phyloP scores from a whole-genome alignment of 2,797 vertebrate species.

The Sebastes vulpes region DNA sequence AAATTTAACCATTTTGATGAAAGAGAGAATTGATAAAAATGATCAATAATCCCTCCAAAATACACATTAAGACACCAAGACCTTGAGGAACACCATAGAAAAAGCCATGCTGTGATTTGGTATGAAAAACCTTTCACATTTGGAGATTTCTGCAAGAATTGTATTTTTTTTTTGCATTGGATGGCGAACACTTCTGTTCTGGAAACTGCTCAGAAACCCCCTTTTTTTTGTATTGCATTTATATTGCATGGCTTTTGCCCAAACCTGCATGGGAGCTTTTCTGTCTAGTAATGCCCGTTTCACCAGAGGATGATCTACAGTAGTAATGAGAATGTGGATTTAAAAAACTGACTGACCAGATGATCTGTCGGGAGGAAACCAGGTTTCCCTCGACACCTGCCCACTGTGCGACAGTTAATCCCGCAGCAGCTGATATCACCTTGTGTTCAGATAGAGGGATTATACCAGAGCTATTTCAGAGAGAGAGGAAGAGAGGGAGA shows the following conservation, averaged over 20 bases:
- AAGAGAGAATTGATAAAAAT: not conserved
- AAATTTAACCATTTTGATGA: not conserved
- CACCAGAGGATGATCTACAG: not conserved
- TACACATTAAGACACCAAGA: not conserved
- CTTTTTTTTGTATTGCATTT: too few species aligned
- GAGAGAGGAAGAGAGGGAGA: conserved; percentile 27
- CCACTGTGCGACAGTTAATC: conserved; percentile 62
- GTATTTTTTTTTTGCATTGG: accelerated
- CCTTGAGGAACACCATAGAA: not conserved
- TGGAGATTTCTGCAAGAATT: not conserved
- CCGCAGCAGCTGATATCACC: conserved; percentile 65
- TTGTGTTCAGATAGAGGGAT: conserved; percentile 61
- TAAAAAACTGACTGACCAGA: not conserved
- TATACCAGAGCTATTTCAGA: conserved; percentile 66
- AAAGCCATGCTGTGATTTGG: not conserved
- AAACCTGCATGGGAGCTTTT: not conserved
- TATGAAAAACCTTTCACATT: too few species aligned
- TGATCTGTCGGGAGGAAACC: conserved; percentile 15
- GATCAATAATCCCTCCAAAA: not conserved
- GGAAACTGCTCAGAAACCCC: not conserved
- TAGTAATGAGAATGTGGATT: not conserved
- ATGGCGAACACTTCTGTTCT: too few species aligned
- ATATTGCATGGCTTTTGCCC: not conserved
- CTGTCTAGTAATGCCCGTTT: not conserved
- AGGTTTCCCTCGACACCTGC: conserved; percentile 41